Evolutionary conservation across 2,888 invertebrate species (phyloP), one percentile per base, ranked within the genome.

Genomic region (Pherbina coryleti): DNA sequence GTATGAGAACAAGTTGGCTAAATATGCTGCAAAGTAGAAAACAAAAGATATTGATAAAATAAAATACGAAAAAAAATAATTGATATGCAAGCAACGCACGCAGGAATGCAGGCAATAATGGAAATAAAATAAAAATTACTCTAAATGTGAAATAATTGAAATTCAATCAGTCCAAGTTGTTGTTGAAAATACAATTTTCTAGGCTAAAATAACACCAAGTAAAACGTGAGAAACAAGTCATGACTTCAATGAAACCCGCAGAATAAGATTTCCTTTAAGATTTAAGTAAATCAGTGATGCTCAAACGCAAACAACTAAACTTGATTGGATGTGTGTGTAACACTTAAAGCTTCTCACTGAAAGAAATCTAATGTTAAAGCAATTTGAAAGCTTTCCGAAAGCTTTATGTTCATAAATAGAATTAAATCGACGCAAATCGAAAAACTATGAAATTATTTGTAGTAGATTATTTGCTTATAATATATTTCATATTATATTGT

Each of bases 191-290:
- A 72, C 11, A 44, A 4, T 57, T 75, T 75, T 34, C 67, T 67
- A 75, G 34, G 67, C 75, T 75, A 55, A 67, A 67, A 17, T 25
- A 22, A 25, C 34, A 19, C 34, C 31, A 22, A 28, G 31, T 28
- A 57, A 31, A 74, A 67, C 66, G 75, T 75, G 75, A 67, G 75
- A 75, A 75, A 51, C 51, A 62, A 73, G 62, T 73, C 73, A 70
- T 55, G 55, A 31, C 34, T 49, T 73, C 51, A 28, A 49, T 69
- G 25, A 28, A 28, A 14, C 4, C 19, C 14, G 14, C 44, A 44
- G 44, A 44, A 44, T 11, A 37, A 37, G 5, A 37, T 8, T 37
- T 5, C 37, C 31, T 37, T 37, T 37, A 37, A 37, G 37, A 37
- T n/a, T n/a, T n/a, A n/a, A n/a, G n/a, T n/a, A n/a, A n/a, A n/a